Base-by-base conservation (phyloP, 2,113 vertebrate species). In the Rhizomys pruinosus region DNA sequence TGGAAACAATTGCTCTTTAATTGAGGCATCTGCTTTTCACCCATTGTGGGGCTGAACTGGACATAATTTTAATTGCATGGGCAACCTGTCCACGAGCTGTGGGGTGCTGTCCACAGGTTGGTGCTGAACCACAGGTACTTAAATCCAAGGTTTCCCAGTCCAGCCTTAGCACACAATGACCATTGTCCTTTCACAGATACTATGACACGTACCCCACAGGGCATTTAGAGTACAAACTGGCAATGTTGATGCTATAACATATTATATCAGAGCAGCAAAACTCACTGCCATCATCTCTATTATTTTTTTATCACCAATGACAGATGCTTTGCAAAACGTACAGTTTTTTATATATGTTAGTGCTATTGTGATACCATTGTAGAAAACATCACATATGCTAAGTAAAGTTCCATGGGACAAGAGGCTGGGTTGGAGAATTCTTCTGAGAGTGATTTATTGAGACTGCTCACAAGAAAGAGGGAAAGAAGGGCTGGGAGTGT, bases 1-100 rank as follows among this genome's bases (percentile, higher is more conserved):
- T 77, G 55, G 74, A 85, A 87, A 89, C 89, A 91, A 89, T 61
- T 93, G 87, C 76, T 94, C 96, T 93, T 84, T 97, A 93, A 95
- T 90, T 93, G 92, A 84, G 80, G 89, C 73, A 91, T 76, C 86
- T 90, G 71, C 85, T 88, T 93, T 89, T 85, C 90, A 61, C 91
- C 88, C 47, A 68, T 89, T 73, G 66, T 57, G 79, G 71, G 68
- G 55, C 74, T 87, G 77, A 94, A 93, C 63, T 72, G 80, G 89
- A 92, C 88, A 63, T 73, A 92, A 91, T 42, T 90, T 32, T 81
- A 91, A 84, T 47, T 63, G 86, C 39, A 8, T 27, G 74, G 19
- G 34, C 12, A 0, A 52, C 6, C 16, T 47, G 27, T 63, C 17
- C 64, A 10, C 0, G 39, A 85, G 42, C 15, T 27, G 32, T 15